phyloP scores from a whole-genome alignment of 2,113 vertebrate genomes.

The Ochotona princeps region DNA sequence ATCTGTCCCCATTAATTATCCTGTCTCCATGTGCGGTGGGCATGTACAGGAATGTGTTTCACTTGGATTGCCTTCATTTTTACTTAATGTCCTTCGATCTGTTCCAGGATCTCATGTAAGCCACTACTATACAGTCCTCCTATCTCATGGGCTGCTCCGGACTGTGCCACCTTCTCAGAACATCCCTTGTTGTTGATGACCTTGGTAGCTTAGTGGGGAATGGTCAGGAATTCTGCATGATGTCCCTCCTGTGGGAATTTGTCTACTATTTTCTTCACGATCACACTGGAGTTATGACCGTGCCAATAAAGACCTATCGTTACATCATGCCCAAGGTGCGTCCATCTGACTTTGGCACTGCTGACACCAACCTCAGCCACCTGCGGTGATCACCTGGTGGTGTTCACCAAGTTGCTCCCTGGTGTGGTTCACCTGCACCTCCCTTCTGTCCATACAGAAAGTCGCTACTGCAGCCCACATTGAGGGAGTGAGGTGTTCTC shows the following conservation, averaged over 20 bases:
- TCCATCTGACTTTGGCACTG: not conserved
- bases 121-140: not conserved
- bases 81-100: not conserved
- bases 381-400: not conserved
- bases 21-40: no score
- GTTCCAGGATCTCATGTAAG: not conserved
- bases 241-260: not conserved
- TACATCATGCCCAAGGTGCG: not conserved
- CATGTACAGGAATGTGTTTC: not conserved
- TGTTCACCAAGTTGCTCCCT: not conserved
- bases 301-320: not conserved
- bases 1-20: not conserved
- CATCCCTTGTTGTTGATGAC: not conserved
- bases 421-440: not conserved
- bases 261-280: not conserved
- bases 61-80: not conserved
- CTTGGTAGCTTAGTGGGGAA: not conserved
- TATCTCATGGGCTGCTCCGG: not conserved
- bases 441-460: not conserved
- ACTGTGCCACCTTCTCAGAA: not conserved
- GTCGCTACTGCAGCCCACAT: not conserved
- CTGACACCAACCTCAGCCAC: not conserved
- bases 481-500: not conserved
- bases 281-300: not conserved
- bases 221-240: not conserved